A percentile compares a stretch with the other conserved stretches of the same genome.
These are phyloP conservation scores for Trachelus stipa DNA, from an alignment of 2,888 invertebrate genomes.

Conservation along the genomic window DNA sequence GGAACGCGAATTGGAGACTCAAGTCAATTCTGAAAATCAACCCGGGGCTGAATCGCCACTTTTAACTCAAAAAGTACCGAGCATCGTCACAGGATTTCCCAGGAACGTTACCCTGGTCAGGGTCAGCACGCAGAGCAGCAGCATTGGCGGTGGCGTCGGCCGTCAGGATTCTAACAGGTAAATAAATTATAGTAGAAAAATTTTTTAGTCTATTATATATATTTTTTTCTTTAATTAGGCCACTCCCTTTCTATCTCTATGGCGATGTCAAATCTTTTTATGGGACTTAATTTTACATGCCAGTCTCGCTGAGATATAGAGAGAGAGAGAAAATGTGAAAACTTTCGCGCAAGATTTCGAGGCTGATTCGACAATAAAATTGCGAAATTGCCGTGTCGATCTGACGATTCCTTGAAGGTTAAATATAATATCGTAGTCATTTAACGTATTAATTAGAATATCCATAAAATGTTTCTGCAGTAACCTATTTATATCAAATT, in stretches of 20 bases:
- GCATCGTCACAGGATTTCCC: slow-evolving; percentile 46
- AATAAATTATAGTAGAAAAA: not conserved
- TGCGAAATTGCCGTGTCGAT: not conserved
- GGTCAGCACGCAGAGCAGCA: slow-evolving; percentile 73
- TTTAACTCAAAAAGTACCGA: slow-evolving; percentile 36
- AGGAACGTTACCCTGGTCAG: slow-evolving; percentile 69
- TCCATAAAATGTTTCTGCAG: no score
- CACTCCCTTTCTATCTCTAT: no score
- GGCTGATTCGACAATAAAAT: not conserved
- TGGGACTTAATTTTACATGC: no score
- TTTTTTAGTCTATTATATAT: no score
- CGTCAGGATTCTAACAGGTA: slow-evolving; percentile 72
- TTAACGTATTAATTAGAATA: no score
- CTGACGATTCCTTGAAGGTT: not conserved
- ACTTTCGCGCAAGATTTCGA: not conserved
- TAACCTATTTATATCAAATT: no score
- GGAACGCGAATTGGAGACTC: slow-evolving; percentile 38
- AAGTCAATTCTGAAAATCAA: slow-evolving; percentile 30
- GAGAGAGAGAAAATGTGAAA: no score
- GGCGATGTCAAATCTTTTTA: no score
- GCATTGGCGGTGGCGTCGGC: slow-evolving; percentile 71
- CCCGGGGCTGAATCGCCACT: slow-evolving; percentile 52
- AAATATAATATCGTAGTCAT: no score
- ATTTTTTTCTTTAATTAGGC: no score
- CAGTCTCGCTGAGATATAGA: no score